Evolutionary conservation across 1,140 invertebrate species (phyloP).

Genomic region (Anagrus nilaparvatae): DNA sequence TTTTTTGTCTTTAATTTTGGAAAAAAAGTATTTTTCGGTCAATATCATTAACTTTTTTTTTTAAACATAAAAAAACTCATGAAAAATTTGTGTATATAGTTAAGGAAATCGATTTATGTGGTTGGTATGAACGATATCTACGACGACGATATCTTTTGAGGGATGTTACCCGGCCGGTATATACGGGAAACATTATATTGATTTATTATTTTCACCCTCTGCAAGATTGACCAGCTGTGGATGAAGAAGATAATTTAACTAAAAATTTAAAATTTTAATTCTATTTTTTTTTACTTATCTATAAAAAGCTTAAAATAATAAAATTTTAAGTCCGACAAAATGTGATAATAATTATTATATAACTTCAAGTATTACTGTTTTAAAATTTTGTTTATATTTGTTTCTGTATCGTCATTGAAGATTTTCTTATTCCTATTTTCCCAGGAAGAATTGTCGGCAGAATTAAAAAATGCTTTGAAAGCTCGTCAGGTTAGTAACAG

Average conservation of each 20-base stretch:
- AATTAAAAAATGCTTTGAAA: constrained; percentile 34
- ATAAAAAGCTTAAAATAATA: background rate
- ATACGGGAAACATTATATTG: constrained; percentile 22
- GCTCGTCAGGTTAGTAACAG: constrained; percentile 33
- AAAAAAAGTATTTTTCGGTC: no score
- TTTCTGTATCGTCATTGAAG: constrained; percentile 35
- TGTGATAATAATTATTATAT: no score
- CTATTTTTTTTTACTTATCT: background rate
- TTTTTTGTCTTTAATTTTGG: no score
- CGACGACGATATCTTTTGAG: constrained; percentile 19
- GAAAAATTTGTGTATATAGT: constrained; percentile 9
- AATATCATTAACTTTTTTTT: no score
- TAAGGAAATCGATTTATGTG: constrained; percentile 14
- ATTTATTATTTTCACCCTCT: constrained; percentile 21
- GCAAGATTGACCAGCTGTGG: constrained; percentile 12
- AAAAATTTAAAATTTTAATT: background rate
- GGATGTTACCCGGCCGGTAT: constrained; percentile 22
- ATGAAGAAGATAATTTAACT: constrained; percentile 19
- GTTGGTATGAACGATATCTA: constrained; percentile 20
- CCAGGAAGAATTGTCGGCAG: constrained; percentile 32
- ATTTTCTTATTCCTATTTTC: constrained; percentile 32
- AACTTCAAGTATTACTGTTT: no score
- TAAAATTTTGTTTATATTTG: no score
- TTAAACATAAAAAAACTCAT: no score
- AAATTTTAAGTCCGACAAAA: no score